Percentiles rank a stretch among this genome's conserved stretches.
phyloP scores from a whole-genome alignment of 2,113 vertebrate genomes.

The Capreolus pygargus region DNA sequence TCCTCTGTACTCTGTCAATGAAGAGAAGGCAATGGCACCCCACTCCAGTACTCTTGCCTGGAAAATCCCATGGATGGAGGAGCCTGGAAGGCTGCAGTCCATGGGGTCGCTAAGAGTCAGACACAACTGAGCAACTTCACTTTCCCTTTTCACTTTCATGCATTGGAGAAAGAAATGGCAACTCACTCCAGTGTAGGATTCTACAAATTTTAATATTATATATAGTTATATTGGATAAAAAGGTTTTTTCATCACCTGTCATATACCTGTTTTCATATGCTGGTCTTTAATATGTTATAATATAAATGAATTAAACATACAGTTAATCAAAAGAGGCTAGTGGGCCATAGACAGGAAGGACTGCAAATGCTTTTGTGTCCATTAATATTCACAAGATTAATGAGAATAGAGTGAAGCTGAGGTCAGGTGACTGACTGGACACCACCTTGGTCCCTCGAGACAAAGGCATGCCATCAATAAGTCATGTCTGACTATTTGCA shows the following conservation, averaged over 20 bases:
- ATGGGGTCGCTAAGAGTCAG: too few relatives aligned
- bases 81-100: too few relatives aligned
- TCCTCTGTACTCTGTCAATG: not conserved
- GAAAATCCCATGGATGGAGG: too few relatives aligned
- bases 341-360: not conserved
- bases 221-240: not conserved
- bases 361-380: not conserved
- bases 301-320: not conserved
- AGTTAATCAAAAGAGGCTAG: not conserved
- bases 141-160: too few relatives aligned
- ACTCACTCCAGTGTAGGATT: not conserved
- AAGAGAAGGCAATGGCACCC: too few relatives aligned
- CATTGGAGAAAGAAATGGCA: too few relatives aligned
- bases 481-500: not conserved
- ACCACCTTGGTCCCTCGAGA: not conserved
- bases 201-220: not conserved
- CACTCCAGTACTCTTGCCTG: too few relatives aligned
- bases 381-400: not conserved
- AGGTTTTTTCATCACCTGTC: not conserved
- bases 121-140: too few relatives aligned
- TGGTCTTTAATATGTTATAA: not conserved
- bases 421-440: not conserved
- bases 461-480: not conserved
- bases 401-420: not conserved
- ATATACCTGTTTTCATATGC: not conserved